Conservation (phyloP, 30 jellyfish, hydroid and myxozoan species). For the Chrysaora quinquecirrha region DNA sequence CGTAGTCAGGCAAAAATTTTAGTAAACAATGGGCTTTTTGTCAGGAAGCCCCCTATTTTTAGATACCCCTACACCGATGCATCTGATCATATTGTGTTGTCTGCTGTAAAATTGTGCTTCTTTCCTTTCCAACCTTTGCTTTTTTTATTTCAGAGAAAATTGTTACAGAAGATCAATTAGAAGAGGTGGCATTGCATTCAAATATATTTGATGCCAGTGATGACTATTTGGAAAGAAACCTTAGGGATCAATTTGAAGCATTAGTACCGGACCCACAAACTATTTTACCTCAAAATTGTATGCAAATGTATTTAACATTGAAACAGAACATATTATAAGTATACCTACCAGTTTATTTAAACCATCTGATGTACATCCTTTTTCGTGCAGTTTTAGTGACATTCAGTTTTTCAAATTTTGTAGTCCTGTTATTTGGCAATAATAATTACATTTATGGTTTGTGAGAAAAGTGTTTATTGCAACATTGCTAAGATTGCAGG, state of each 20-base stretch:
- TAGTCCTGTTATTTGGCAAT: slow-evolving; percentile 17
- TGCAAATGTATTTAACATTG: slow-evolving; percentile 15
- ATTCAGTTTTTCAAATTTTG: slow-evolving; percentile 7
- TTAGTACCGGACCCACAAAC: slow-evolving; percentile 26
- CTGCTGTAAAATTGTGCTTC: not conserved
- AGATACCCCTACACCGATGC: not conserved
- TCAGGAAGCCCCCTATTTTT: not conserved
- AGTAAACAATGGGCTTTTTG: not conserved
- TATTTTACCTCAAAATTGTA: slow-evolving; percentile 12
- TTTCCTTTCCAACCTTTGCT: not conserved
- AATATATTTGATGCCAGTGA: slow-evolving; percentile 1
- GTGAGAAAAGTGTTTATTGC: slow-evolving; percentile 30
- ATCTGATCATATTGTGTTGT: not conserved
- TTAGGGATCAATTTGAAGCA: slow-evolving; percentile 34
- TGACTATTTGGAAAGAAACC: slow-evolving; percentile 36
- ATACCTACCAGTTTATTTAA: not conserved
- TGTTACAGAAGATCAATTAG: slow-evolving; percentile 32
- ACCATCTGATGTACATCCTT: not conserved
- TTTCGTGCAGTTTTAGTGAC: not conserved
- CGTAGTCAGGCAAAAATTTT: not conserved
- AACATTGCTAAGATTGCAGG: slow-evolving; percentile 28
- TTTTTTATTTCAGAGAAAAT: slow-evolving; percentile 21
- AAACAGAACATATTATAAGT: slow-evolving; percentile 27
- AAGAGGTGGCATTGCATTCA: slow-evolving; percentile 9
- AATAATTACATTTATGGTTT: slow-evolving; percentile 40